Conservation (phyloP, 2,797 vertebrate genomes). For the Rhinoraja longicauda region DNA sequence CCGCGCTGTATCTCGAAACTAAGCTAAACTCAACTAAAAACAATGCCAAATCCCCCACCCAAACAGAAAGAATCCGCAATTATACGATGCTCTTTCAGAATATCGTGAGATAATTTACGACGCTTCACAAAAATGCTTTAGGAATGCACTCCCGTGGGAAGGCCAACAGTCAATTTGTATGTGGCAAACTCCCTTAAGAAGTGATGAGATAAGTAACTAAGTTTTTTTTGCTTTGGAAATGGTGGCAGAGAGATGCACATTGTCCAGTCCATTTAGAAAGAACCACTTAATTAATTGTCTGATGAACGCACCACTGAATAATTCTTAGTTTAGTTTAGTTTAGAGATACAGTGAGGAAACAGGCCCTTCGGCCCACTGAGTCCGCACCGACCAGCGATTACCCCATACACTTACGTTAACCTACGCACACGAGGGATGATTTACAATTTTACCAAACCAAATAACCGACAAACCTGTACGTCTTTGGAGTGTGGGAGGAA, state of each 20-base stretch:
- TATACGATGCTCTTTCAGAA: not conserved
- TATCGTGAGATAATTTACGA: not conserved
- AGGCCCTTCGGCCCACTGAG: too few species aligned
- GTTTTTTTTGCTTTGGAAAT: not conserved
- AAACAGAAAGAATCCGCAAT: not conserved
- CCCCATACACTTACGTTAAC: too few species aligned
- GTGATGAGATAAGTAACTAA: not conserved
- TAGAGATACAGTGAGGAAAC: too few species aligned
- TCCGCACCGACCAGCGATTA: too few species aligned
- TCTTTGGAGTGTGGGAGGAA: too few species aligned
- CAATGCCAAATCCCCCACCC: not conserved
- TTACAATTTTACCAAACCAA: too few species aligned
- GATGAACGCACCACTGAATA: not conserved
- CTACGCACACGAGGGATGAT: too few species aligned
- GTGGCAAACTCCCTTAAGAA: not conserved
- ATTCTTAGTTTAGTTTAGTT: not conserved
- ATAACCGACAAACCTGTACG: too few species aligned
- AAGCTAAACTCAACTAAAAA: too few species aligned
- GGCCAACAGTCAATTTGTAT: not conserved
- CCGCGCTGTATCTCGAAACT: too few species aligned
- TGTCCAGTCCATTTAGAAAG: not conserved
- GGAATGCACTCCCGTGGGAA: not conserved
- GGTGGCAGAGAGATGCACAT: not conserved
- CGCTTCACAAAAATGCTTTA: not conserved
- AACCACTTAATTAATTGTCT: not conserved